Base-by-base conservation (phyloP, 2,113 vertebrate species). In the Psettodes erumei region DNA sequence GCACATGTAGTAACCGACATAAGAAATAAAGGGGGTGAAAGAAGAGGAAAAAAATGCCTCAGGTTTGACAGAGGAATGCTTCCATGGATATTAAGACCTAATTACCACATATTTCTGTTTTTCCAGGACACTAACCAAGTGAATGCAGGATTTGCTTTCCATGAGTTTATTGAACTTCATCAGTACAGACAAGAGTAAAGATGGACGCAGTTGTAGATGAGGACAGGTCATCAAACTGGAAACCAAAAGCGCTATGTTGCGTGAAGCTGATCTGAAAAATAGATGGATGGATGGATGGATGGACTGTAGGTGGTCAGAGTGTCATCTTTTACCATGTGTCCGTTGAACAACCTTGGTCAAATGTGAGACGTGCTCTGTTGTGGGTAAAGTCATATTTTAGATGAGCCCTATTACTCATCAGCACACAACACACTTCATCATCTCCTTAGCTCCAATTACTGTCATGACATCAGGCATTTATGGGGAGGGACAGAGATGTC, bases 391-490 rank as follows among this genome's bases (percentile, higher is more conserved):
- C 58, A 15, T 53, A 23, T 61, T 85, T 79, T 28, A 32, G 60
- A 61, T 1, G 3, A 53, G 30, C 18, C 27, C 37, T 23, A 21
- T 77, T 81, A 60, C 58, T 75, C 72, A 64, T 50, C 58, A 42
- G 38, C 25, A 43, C 70, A 53, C 1, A 47, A 63, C 56, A 67
- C 75, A 66, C 47, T 69, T 78, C 45, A 84, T 86, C 73, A 64
- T 67, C 50, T 68, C 51, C 35, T 27, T 27, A 51, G 58, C 74
- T 82, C 55, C 71, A 72, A 53, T 43, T 78, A 65, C 53, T 75
- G 67, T 82, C 69, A 81, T 78, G 78, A 83, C 83, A 85, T 88
- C 83, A 71, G 47, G 75, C 76, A 71, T 75, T 81, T 79, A 64
- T 58, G 64, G 65, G 59, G 75, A 73, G 33, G 78, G 47, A 50